Base-by-base conservation (phyloP, 1,140 invertebrate genomes). In the Aphelenchoides besseyi region DNA sequence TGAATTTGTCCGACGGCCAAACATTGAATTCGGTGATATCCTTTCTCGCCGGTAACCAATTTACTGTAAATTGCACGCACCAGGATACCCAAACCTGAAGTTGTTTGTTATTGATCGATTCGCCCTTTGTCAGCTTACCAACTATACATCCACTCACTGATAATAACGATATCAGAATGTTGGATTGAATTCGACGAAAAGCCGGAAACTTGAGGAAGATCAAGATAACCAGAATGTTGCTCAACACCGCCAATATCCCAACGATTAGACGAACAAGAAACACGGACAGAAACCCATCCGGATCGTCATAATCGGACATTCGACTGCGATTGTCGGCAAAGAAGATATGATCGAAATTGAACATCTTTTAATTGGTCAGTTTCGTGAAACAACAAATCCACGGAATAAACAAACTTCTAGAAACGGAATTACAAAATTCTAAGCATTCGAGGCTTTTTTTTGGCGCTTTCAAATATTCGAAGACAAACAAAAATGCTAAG, bases 141-240 rank as follows among this genome's bases (percentile, higher is more conserved):
- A 61, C 59, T n/a, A 61, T 30, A 16, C n/a, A 18, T n/a, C 59
- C 30, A 30, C 59, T 61, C 2, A 30, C 59, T n/a, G 59, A n/a
- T 2, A 61, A 2, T 26, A 61, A 2, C 2, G 59, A 61, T 28
- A 61, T 61, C 16, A 61, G 59, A 29, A 61, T 26, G 30, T 61
- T 61, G 26, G n/a, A 18, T 61, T 61, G 59, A 1, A 61, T 26
- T 2, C 30, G n/a, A 18, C 59, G 59, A 36, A 61, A 61, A 1
- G 59, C 59, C 59, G 26, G 26, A 2, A 61, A 61, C 18, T 36
- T 28, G 59, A 61, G n/a, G 30, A 61, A 61, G 30, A 61, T 61
- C 2, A 30, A 36, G 2, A 61, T 26, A 36, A 61, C 28, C 26
- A 29, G 30, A n/a, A 61, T 2, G 2, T 61, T 61, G 2, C 26